Conservation (phyloP, 2,888 invertebrate genomes). For the Phengaris alcon region DNA sequence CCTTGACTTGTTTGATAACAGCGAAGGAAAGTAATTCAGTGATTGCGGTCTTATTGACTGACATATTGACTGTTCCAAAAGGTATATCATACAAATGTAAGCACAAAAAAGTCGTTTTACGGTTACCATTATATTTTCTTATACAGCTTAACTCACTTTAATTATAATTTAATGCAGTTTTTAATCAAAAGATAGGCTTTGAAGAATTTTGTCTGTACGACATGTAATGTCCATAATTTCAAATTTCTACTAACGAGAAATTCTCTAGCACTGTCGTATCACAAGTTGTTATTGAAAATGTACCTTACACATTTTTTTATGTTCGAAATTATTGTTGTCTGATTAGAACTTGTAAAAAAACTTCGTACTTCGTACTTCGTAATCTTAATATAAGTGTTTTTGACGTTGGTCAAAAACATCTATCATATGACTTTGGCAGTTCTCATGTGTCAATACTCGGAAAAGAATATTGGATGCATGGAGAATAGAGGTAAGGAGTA, state of each 20-base stretch:
- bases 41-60: background rate
- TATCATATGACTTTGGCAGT: too few relatives aligned
- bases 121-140: conserved; percentile 33
- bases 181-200: background rate
- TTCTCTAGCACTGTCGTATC: background rate
- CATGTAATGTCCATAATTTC: background rate
- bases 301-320: background rate
- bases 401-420: too few relatives aligned
- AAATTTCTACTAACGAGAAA: background rate
- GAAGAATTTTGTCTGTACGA: background rate
- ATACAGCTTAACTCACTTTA: background rate
- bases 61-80: conserved; percentile 22
- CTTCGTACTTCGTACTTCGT: too few relatives aligned
- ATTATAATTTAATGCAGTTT: background rate
- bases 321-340: background rate
- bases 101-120: conserved; percentile 33
- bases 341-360: too few relatives aligned
- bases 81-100: conserved; percentile 16
- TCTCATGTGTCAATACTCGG: too few relatives aligned
- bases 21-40: conserved; percentile 7
- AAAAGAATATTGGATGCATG: too few relatives aligned
- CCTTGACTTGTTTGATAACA: conserved; percentile 46
- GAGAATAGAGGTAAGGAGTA: too few relatives aligned
- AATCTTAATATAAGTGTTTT: too few relatives aligned
- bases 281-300: background rate